Evolutionary conservation across 1,140 invertebrate genomes (phyloP).

Genomic region (Gonioctena quinquepunctata): DNA sequence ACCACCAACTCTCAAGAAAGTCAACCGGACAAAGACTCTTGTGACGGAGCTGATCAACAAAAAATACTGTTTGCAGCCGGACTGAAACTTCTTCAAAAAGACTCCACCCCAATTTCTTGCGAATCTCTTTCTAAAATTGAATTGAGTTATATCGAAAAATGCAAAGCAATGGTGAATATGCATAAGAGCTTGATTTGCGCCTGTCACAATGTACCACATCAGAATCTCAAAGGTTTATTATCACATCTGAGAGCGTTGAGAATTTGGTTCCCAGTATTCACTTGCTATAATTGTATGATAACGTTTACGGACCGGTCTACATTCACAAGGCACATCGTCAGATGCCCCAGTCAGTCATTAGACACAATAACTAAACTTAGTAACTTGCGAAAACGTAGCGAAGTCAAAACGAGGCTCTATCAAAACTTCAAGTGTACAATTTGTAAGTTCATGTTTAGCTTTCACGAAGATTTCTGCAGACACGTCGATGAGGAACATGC

Average conservation of each 20-base stretch:
- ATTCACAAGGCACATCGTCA: constrained; percentile 39
- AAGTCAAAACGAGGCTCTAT: constrained; percentile 46
- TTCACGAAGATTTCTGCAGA: constrained; percentile 47
- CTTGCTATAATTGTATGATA: constrained; percentile 63
- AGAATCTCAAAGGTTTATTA: constrained; percentile 38
- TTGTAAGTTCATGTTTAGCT: constrained; percentile 46
- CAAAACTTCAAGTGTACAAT: constrained; percentile 47
- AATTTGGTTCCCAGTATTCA: constrained; percentile 56
- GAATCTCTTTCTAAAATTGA: constrained; percentile 45
- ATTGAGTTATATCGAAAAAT: constrained; percentile 48
- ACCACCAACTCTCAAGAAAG: not conserved
- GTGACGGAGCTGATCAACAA: constrained; percentile 27
- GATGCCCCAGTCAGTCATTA: constrained; percentile 36
- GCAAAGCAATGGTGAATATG: constrained; percentile 50
- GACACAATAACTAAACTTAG: constrained; percentile 43
- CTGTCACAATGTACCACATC: constrained; percentile 44
- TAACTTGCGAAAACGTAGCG: constrained; percentile 39
- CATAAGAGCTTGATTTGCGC: constrained; percentile 41
- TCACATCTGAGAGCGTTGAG: constrained; percentile 41
- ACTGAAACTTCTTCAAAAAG: constrained; percentile 39
- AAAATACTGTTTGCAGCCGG: constrained; percentile 50
- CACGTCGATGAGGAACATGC: constrained; percentile 46
- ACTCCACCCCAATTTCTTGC: constrained; percentile 27
- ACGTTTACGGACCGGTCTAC: constrained; percentile 55
- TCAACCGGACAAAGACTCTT: not conserved